Percentiles rank a stretch among this genome's conserved stretches.
phyloP scores from a whole-genome alignment of 1,140 invertebrate genomes.

The Sarcophaga peregrina region DNA sequence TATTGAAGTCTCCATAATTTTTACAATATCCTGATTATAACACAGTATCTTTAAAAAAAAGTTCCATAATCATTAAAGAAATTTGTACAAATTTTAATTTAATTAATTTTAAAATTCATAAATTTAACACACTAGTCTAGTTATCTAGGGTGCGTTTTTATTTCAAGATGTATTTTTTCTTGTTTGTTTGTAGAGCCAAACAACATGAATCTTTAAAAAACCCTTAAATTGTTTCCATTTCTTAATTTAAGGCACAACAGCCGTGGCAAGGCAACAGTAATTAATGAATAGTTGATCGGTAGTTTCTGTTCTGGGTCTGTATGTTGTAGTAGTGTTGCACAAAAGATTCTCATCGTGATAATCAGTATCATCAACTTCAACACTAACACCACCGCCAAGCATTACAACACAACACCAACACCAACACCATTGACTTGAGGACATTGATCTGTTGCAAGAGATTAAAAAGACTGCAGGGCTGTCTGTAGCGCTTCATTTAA shows the following conservation, averaged over 20 bases:
- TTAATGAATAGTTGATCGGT: conserved; percentile 29
- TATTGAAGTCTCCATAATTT: neutral
- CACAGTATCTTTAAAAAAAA: neutral
- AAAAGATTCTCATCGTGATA: conserved; percentile 22
- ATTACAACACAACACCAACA: neutral
- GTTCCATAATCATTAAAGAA: conserved; percentile 5
- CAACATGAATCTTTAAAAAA: no score
- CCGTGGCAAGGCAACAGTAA: conserved; percentile 25
- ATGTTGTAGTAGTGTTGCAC: neutral
- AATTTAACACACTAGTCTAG: neutral
- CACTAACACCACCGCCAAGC: neutral
- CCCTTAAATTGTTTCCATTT: no score
- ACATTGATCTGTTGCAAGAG: neutral
- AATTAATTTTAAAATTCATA: conserved; percentile 17
- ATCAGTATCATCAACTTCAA: neutral
- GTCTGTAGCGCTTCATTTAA: conserved; percentile 30
- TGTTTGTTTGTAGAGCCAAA: no score
- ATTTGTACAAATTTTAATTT: conserved; percentile 12
- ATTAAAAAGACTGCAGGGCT: conserved; percentile 27
- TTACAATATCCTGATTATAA: neutral
- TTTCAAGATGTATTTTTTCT: no score
- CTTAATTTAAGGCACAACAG: conserved; percentile 33
- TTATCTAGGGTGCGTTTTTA: no score
- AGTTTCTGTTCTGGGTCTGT: neutral
- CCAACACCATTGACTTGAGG: neutral